Evolutionary conservation across 2,888 invertebrate species (phyloP), one percentile per base, ranked within the genome.

Genomic region (Parasteatoda lunata): DNA sequence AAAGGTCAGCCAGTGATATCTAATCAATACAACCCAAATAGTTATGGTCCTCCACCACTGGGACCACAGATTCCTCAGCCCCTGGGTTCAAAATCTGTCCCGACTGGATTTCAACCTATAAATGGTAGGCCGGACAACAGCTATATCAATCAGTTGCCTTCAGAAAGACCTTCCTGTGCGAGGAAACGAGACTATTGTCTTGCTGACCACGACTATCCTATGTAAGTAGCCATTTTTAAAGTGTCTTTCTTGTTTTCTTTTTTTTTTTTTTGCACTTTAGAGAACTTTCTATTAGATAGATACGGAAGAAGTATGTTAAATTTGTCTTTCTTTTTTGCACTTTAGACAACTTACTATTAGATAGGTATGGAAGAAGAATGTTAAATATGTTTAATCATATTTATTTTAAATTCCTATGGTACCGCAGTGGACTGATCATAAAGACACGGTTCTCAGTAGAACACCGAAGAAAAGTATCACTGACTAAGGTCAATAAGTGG

Each of bases 191-290:
- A 88, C 30, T 88, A 88, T 11, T 88, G 88, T 45, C 15, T 88
- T 0, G 83, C 83, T 54, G 81, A 88, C 47, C 88, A 88, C 30
- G 88, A 88, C 51, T 88, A 88, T 70, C 88, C 88, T 3, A 88
- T 88, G 88, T 88, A 73, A 83, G 88, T 47, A 30, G 30, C 1
- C 30, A 30, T 30, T 30, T 30, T 30, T 30, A 1, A 30, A 30
- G 8, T 54, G 4, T 49, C 7, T 13, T 9, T 59, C 9, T 59
- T 59, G 11, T 69, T 15, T 45, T n/a, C n/a, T n/a, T n/a, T n/a
- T n/a, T n/a, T n/a, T 30, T 30, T 30, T 0, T 30, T 2, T 30
- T 30, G 0, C 30, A 30, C 30, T 30, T 30, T 30, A 30, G 30
- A 30, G 30, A 30, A 30, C 30, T 30, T 30, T 1, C 30, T 30